Evolutionary conservation across 2,888 invertebrate species (phyloP).

Genomic region (Leucania comma): DNA sequence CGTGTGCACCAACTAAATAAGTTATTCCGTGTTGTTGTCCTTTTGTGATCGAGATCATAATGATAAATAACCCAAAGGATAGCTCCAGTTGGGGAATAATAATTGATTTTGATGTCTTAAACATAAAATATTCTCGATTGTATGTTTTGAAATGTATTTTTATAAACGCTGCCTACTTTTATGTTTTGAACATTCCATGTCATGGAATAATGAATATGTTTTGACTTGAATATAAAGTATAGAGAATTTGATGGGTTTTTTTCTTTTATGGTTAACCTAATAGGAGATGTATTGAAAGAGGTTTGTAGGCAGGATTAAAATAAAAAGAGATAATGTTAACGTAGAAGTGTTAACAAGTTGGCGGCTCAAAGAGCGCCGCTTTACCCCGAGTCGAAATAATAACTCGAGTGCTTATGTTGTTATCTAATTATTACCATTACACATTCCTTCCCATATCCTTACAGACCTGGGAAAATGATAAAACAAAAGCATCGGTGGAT

Average conservation of each 20-base stretch:
- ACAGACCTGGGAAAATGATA: slow-evolving; percentile 1
- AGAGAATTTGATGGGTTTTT: slow-evolving; percentile 42
- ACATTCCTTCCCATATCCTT: slow-evolving; percentile 40
- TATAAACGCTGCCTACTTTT: slow-evolving; percentile 58
- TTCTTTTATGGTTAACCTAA: slow-evolving; percentile 49
- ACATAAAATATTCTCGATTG: slow-evolving; percentile 81
- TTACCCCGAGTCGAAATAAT: slow-evolving; percentile 53
- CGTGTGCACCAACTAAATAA: slow-evolving; percentile 81
- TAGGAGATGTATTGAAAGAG: slow-evolving; percentile 41
- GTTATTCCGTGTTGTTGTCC: slow-evolving; percentile 86
- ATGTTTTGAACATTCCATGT: slow-evolving; percentile 57
- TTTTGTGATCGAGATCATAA: slow-evolving; percentile 89
- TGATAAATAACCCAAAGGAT: slow-evolving; percentile 89
- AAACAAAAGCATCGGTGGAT: slow-evolving; percentile 24
- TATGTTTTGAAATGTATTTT: slow-evolving; percentile 73
- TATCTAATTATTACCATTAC: slow-evolving; percentile 54
- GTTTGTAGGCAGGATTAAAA: slow-evolving; percentile 37
- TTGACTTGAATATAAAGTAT: slow-evolving; percentile 45
- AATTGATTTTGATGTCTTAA: slow-evolving; percentile 91
- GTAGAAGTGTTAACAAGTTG: slow-evolving; percentile 65
- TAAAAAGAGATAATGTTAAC: slow-evolving; percentile 62
- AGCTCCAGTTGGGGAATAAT: slow-evolving; percentile 88
- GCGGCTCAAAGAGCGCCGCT: slow-evolving; percentile 63
- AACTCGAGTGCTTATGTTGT: slow-evolving; percentile 55
- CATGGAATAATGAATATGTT: slow-evolving; percentile 57